Conservation (phyloP, 2,113 vertebrate genomes). For the Engraulis encrasicolus region DNA sequence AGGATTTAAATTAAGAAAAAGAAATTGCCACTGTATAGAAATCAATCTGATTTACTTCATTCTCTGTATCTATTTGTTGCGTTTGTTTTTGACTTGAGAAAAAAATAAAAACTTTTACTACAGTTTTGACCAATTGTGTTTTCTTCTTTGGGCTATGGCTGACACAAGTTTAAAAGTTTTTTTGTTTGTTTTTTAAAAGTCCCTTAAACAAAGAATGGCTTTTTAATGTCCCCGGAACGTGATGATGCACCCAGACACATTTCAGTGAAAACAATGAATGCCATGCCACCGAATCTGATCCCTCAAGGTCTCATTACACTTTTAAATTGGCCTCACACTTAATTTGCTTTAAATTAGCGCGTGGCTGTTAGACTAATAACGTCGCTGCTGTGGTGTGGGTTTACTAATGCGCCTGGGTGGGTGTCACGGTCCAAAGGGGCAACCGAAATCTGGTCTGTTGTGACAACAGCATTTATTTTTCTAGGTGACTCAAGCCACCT, state of each 20-base stretch:
- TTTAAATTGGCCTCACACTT: neutral
- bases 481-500: neutral
- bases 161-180: neutral
- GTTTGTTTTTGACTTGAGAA: constrained; percentile 74
- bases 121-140: constrained; percentile 17
- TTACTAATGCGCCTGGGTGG: neutral
- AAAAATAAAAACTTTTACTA: constrained; percentile 80
- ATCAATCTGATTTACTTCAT: constrained; percentile 70
- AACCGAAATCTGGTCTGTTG: neutral
- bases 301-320: neutral
- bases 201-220: neutral
- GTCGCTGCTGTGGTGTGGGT: neutral
- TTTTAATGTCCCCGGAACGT: neutral
- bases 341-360: constrained; percentile 9
- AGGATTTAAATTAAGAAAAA: constrained; percentile 72
- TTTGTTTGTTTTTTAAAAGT: neutral
- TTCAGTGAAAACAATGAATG: neutral
- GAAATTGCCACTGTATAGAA: constrained; percentile 76
- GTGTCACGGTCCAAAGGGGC: neutral
- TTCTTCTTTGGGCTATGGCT: neutral
- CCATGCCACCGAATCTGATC: neutral
- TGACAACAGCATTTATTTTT: neutral
- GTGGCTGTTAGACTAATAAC: constrained; percentile 2
- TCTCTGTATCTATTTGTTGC: constrained; percentile 74
- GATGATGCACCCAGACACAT: neutral